Evolutionary conservation across 2,113 vertebrate species (phyloP).

Genomic region (Megaleporinus macrocephalus): DNA sequence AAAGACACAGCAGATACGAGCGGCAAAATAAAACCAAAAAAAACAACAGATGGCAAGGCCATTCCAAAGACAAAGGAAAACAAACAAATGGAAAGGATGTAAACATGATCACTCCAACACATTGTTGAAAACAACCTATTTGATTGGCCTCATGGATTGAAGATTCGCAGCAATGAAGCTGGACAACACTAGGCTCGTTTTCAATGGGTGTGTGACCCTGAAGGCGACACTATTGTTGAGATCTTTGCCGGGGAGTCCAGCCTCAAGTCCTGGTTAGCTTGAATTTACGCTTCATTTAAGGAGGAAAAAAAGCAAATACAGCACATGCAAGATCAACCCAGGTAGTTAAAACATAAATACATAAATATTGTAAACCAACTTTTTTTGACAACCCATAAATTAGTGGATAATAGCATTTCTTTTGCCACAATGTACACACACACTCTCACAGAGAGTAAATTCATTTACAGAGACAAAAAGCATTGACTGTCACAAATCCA

Average conservation of each 20-base stretch:
- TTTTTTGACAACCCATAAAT: conserved; percentile 30
- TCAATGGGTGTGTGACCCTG: neutral
- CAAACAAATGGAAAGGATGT: neutral
- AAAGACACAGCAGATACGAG: conserved; percentile 26
- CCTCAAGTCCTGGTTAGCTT: too few relatives aligned
- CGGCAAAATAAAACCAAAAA: neutral
- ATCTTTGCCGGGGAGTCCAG: too few relatives aligned
- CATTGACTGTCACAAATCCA: conserved; percentile 33
- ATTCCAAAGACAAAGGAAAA: conserved; percentile 11
- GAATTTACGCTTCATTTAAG: neutral
- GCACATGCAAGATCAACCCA: neutral
- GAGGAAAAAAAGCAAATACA: conserved; percentile 1
- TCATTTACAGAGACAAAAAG: conserved; percentile 33
- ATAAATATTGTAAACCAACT: conserved; percentile 19
- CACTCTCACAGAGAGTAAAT: conserved; percentile 48
- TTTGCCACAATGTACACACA: conserved; percentile 26
- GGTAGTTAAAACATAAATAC: conserved; percentile 4
- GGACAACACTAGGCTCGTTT: neutral
- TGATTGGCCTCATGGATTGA: neutral
- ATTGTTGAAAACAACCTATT: conserved; percentile 3
- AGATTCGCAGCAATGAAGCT: neutral
- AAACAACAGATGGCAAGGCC: conserved; percentile 1
- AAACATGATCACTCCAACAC: conserved; percentile 8
- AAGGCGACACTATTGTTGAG: neutral
- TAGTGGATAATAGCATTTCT: conserved; percentile 6